phyloP scores from a whole-genome alignment of 2,888 invertebrate genomes.

The Aphodius granarius region DNA sequence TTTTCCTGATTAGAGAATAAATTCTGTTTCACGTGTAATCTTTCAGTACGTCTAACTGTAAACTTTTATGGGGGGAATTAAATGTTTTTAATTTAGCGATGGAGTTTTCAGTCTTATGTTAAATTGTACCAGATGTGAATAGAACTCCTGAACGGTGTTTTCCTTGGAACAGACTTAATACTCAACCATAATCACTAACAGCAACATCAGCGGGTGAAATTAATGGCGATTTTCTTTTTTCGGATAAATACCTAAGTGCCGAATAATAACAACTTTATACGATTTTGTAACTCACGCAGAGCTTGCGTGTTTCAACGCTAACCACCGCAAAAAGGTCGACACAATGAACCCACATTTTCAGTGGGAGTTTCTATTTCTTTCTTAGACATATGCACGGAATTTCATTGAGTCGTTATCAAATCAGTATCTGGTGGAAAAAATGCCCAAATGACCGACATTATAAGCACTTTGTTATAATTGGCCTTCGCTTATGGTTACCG shows the following conservation, averaged over 20 bases:
- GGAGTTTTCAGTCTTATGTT: too few relatives aligned
- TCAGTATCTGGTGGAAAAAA: neutral
- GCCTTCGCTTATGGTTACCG: neutral
- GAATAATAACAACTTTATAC: neutral
- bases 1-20: neutral
- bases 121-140: too few relatives aligned
- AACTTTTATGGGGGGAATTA: too few relatives aligned
- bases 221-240: too few relatives aligned
- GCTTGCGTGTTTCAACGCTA: neutral
- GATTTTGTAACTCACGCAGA: neutral
- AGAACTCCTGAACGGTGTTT: too few relatives aligned
- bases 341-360: neutral
- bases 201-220: too few relatives aligned
- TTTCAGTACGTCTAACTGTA: too few relatives aligned
- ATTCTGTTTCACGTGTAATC: too few relatives aligned
- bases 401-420: neutral
- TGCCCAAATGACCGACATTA: neutral
- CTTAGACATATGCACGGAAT: neutral
- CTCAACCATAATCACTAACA: too few relatives aligned
- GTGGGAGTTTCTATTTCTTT: neutral
- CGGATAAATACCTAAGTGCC: too few relatives aligned
- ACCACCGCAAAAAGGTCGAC: neutral
- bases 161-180: too few relatives aligned
- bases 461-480: neutral
- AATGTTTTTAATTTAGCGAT: too few relatives aligned